These are phyloP conservation scores for Hecatera dysodea DNA, from an alignment of 2,888 invertebrate species.

Conservation along the genomic window DNA sequence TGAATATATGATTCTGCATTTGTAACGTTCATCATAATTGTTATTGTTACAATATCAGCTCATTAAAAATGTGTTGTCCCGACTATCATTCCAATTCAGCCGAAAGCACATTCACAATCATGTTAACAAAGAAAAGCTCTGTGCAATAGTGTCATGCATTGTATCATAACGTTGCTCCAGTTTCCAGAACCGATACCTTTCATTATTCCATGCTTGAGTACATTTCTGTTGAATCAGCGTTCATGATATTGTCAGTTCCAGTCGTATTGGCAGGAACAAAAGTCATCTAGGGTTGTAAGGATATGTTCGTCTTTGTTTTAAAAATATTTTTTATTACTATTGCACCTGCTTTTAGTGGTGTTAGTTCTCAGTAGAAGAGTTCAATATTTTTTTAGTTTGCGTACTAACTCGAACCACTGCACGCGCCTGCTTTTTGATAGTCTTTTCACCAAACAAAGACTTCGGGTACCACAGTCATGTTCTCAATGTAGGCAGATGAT, in stretches of 20 bases:
- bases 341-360: neutral
- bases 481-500: neutral
- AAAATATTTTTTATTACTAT: too few species aligned
- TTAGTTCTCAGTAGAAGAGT: neutral
- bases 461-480: neutral
- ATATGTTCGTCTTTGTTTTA: neutral
- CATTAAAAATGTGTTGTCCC: conserved; percentile 17
- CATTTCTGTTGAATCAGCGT: conserved; percentile 28
- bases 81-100: conserved; percentile 17
- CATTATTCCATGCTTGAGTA: conserved; percentile 40
- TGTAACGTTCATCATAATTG: neutral
- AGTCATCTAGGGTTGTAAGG: neutral
- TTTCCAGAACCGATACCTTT: conserved; percentile 45
- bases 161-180: conserved; percentile 42
- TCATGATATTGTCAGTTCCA: conserved; percentile 32
- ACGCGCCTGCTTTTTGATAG: too few species aligned
- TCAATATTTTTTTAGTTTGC: neutral
- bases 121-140: conserved; percentile 32
- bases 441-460: neutral
- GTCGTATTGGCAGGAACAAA: neutral
- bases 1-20: conserved; percentile 2
- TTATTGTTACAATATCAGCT: conserved; percentile 5
- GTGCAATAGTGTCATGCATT: conserved; percentile 43
- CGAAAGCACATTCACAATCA: conserved; percentile 16
- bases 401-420: too few species aligned